Evolutionary conservation across 2,888 invertebrate genomes (phyloP).

Genomic region (Drosophila ustulata): DNA sequence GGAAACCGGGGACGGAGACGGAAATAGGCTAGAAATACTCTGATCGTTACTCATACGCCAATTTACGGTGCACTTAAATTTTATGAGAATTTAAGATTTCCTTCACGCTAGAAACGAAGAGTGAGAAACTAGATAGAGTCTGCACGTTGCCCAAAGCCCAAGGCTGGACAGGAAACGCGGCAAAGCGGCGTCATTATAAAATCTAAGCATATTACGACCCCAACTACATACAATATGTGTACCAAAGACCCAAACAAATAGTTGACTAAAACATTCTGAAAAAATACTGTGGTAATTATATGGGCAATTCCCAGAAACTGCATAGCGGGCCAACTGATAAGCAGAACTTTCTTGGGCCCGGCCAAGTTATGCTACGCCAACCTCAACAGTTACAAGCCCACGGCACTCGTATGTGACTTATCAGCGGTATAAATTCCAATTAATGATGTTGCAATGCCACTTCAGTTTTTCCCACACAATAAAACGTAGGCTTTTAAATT

Average conservation of each 20-base stretch:
- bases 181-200: constrained; percentile 37
- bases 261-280: constrained; percentile 18
- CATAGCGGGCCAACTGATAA: constrained; percentile 43
- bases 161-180: constrained; percentile 59
- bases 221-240: neutral
- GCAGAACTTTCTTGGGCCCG: constrained; percentile 26
- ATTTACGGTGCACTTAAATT: constrained; percentile 80
- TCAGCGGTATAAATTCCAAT: constrained; percentile 27
- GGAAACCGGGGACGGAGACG: constrained; percentile 40
- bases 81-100: constrained; percentile 82
- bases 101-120: constrained; percentile 58
- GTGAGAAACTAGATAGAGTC: constrained; percentile 17
- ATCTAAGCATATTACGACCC: constrained; percentile 11
- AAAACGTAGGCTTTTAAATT: neutral
- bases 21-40: constrained; percentile 69
- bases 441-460: neutral
- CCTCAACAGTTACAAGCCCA: neutral
- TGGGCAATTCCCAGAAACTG: constrained; percentile 36
- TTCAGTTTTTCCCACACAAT: neutral
- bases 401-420: constrained; percentile 32
- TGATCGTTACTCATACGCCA: constrained; percentile 77
- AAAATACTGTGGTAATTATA: constrained; percentile 13
- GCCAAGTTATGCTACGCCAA: constrained; percentile 1
- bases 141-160: constrained; percentile 22
- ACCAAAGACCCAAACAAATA: constrained; percentile 27